A percentile compares a stretch with the other conserved stretches of the same genome.
These are phyloP conservation scores for Julus scandinavius DNA, from an alignment of 2,888 invertebrate species.

Conservation along the genomic window DNA sequence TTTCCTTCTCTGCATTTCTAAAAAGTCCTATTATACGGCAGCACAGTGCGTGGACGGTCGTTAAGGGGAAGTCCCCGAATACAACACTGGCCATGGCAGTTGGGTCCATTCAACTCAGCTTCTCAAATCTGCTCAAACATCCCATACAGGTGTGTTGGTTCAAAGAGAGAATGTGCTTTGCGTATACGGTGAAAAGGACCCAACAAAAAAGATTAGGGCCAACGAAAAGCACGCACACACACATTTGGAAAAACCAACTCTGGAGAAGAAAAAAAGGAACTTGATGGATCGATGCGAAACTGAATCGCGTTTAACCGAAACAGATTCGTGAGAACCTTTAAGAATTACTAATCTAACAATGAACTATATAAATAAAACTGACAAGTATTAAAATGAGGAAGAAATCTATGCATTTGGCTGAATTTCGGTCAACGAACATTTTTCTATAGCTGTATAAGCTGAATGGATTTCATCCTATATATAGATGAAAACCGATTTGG, in stretches of 20 bases:
- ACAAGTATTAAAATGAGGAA: too few species aligned
- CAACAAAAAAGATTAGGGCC: constrained; percentile 9
- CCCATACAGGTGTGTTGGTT: neutral
- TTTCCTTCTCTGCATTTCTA: neutral
- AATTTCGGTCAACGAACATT: neutral
- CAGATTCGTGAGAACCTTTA: neutral
- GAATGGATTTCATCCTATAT: too few species aligned
- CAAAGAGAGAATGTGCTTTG: neutral
- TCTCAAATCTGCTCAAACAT: constrained; percentile 2
- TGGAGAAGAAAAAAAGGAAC: neutral
- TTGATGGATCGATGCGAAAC: neutral
- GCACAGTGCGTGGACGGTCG: neutral
- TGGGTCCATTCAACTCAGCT: constrained; percentile 18
- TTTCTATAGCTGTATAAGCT: too few species aligned
- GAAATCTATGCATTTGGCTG: neutral
- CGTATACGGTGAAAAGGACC: neutral
- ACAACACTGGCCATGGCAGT: neutral
- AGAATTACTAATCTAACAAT: neutral
- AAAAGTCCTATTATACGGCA: neutral
- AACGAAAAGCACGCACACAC: neutral
- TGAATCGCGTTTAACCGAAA: neutral
- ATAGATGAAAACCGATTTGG: too few species aligned
- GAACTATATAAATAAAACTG: too few species aligned
- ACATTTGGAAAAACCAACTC: neutral
- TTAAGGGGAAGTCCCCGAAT: neutral